Evolutionary conservation across 1,140 invertebrate genomes (phyloP), one percentile per base, ranked within the genome.

Genomic region (Brachionus sp.): DNA sequence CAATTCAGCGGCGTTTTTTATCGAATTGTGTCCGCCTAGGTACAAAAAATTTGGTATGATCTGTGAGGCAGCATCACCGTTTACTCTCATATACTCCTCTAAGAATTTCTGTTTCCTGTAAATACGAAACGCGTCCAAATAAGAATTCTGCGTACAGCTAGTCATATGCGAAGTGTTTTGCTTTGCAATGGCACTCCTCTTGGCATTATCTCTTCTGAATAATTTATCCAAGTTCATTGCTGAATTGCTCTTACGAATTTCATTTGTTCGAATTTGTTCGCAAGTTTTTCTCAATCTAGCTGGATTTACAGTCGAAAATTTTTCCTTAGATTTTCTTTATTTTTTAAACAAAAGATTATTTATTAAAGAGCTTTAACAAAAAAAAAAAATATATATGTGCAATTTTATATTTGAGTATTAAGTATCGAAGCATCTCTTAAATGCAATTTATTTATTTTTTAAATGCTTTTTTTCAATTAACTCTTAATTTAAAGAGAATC

Each of bases 31-130:
- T 44, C 77, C 77, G 5, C 77, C 77, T 19, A 80, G 50, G 29
- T 62, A 62, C 37, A 80, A 66, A 44, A 80, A 80, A 23, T 66
- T 62, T 19, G 77, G 46, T 23, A 80, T 66, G 13, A 80, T 80
- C 23, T 37, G 16, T 2, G 50, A 19, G 5, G 77, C 77, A 39
- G 77, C 77, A 19, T 80, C 77, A 23, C 77, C 50, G n/a, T 80
- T 57, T n/a, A 9, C 57, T 80, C 35, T 80, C 9, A 80, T 3
- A 19, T 80, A 66, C 25, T 57, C 77, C 16, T 62, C 50, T 10
- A 80, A 19, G 62, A 57, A 57, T 62, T 35, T 80, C 33, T 80
- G 77, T 12, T 80, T 80, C 12, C 57, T 46, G 5, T 62, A 42
- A 5, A 62, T 12, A 62, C 70, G 39, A 23, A 46, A 23, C 42